Evolutionary conservation across 1,140 invertebrate species (phyloP).

Genomic region (Wiebesia pumilae): DNA sequence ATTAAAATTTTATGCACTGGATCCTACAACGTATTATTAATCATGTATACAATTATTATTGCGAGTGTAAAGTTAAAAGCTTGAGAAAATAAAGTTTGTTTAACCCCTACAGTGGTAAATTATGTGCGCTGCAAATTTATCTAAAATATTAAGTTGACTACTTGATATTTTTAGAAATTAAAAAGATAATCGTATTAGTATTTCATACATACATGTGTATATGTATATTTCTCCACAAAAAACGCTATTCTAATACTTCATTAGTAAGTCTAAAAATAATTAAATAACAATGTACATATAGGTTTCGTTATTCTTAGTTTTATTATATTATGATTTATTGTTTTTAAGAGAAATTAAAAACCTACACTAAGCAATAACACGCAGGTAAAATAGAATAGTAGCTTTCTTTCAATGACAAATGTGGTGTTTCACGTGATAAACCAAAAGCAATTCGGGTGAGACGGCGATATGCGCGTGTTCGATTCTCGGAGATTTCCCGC

Average conservation of each 20-base stretch:
- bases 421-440: background rate
- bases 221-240: background rate
- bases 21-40: background rate
- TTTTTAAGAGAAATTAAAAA: no score
- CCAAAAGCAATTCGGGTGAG: constrained; percentile 21
- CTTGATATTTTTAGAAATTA: background rate
- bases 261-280: no score
- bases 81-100: no score
- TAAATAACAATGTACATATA: no score
- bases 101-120: background rate
- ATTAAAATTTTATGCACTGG: background rate
- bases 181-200: constrained; percentile 1
- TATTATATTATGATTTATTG: no score
- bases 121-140: background rate
- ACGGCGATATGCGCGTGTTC: background rate
- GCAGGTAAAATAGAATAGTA: background rate
- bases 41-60: no score
- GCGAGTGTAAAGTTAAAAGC: no score
- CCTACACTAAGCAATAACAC: background rate
- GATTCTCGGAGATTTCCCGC: constrained; percentile 23
- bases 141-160: no score
- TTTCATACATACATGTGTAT: background rate
- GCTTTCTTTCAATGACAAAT: background rate
- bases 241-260: no score
- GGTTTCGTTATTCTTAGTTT: no score